phyloP scores from a whole-genome alignment of 2,888 invertebrate species.

The Hypselothyrea guttata region DNA sequence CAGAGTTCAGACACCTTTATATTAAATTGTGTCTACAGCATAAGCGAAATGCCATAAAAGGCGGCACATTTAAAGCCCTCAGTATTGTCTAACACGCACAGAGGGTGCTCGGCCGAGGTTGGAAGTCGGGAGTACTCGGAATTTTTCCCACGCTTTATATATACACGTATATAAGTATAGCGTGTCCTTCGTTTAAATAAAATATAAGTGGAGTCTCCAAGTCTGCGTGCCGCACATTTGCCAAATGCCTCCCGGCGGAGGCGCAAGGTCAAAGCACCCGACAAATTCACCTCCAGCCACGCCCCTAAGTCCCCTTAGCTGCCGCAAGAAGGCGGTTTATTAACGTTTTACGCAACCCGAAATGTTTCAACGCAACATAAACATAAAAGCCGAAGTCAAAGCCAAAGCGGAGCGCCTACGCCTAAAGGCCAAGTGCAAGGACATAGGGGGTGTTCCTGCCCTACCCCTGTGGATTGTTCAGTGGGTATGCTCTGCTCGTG shows the following conservation, averaged over 20 bases:
- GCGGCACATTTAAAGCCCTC: conserved; percentile 58
- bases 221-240: conserved; percentile 74
- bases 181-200: conserved; percentile 69
- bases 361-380: conserved; percentile 49
- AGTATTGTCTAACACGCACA: conserved; percentile 23
- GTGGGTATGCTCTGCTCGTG: conserved; percentile 29
- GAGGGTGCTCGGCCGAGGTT: no score
- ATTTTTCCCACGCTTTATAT: conserved; percentile 70
- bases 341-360: conserved; percentile 70
- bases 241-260: conserved; percentile 71
- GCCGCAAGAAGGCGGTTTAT: conserved; percentile 57
- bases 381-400: conserved; percentile 38
- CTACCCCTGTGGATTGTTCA: no score
- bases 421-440: conserved; percentile 75
- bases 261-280: conserved; percentile 78
- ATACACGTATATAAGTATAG: neutral
- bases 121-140: no score
- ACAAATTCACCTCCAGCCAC: conserved; percentile 31
- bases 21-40: conserved; percentile 68
- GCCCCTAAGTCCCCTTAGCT: neutral
- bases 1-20: conserved; percentile 68
- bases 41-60: conserved; percentile 66
- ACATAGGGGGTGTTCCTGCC: conserved; percentile 34
- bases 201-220: conserved; percentile 59
- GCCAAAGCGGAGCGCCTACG: conserved; percentile 49